phyloP scores from a whole-genome alignment of 2,888 invertebrate species.

The Hirudinaria manillensis region DNA sequence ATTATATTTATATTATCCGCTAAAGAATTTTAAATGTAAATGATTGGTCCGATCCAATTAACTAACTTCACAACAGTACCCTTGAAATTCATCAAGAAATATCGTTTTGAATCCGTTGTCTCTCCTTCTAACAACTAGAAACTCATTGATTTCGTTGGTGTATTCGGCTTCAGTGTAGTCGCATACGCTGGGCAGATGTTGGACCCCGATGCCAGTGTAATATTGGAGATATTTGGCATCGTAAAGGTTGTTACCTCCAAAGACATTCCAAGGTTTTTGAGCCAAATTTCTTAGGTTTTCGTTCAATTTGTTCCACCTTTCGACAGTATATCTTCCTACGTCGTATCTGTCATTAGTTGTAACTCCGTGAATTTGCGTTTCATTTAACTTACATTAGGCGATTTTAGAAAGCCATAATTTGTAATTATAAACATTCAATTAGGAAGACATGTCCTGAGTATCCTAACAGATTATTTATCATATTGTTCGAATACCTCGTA shows the following conservation, averaged over 20 bases:
- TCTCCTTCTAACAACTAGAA: conserved; percentile 13
- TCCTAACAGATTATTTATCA: too few relatives aligned
- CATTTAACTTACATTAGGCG: too few relatives aligned
- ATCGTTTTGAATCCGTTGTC: conserved; percentile 19
- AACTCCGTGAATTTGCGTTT: too few relatives aligned
- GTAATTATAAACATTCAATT: too few relatives aligned
- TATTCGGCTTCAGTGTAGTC: conserved; percentile 27
- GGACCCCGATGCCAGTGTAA: conserved; percentile 25
- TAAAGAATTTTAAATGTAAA: too few relatives aligned
- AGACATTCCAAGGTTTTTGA: conserved; percentile 33
- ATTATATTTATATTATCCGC: too few relatives aligned
- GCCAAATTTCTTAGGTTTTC: conserved; percentile 34
- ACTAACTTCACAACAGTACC: neutral
- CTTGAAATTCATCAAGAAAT: neutral
- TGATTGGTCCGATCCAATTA: neutral
- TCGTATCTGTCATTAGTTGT: conserved; percentile 18
- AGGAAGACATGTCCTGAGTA: too few relatives aligned
- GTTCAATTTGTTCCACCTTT: conserved; percentile 35
- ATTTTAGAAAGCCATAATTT: too few relatives aligned
- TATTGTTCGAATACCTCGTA: too few relatives aligned
- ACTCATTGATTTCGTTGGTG: neutral
- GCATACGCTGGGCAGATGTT: conserved; percentile 26
- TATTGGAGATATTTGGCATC: conserved; percentile 28
- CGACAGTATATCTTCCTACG: conserved; percentile 30
- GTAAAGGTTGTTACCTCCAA: conserved; percentile 36